phyloP scores from a whole-genome alignment of 2,888 invertebrate species.

The Nemotelus nigrinus region DNA sequence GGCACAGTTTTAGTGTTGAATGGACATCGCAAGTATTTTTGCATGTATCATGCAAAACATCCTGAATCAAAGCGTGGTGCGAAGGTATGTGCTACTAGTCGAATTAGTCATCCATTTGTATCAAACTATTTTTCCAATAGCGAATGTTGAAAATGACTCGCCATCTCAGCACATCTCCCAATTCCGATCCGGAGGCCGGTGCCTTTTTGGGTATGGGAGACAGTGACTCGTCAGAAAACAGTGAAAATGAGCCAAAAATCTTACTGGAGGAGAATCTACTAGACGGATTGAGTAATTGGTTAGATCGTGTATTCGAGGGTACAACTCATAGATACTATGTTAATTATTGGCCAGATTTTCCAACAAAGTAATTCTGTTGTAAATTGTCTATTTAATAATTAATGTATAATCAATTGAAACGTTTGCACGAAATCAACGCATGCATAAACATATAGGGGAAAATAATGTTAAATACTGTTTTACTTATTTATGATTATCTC shows the following conservation, averaged over 20 bases:
- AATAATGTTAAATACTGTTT: no score
- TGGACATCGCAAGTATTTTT: constrained; percentile 97
- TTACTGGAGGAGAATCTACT: constrained; percentile 80
- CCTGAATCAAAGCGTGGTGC: constrained; percentile 79
- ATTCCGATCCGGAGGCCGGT: constrained; percentile 78
- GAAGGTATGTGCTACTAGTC: constrained; percentile 66
- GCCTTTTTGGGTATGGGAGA: constrained; percentile 88
- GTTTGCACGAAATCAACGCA: constrained; percentile 15
- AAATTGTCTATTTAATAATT: constrained; percentile 14
- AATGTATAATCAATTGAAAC: constrained; percentile 2
- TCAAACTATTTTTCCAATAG: constrained; percentile 58
- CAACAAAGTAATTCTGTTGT: constrained; percentile 72
- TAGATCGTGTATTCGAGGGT: constrained; percentile 96
- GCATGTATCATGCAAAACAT: constrained; percentile 98
- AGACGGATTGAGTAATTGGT: constrained; percentile 94
- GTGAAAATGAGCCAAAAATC: constrained; percentile 65
- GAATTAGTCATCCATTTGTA: not conserved
- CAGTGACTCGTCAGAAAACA: constrained; percentile 69
- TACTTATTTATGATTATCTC: not conserved
- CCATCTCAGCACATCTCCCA: constrained; percentile 66
- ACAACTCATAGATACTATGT: constrained; percentile 94
- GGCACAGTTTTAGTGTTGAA: constrained; percentile 96
- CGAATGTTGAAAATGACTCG: constrained; percentile 77
- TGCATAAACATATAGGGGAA: not conserved
- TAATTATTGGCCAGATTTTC: constrained; percentile 98